These are phyloP conservation scores for Virgularia gustaviana DNA, from an alignment of 92 coral and sea anemone species.

Conservation along the genomic window DNA sequence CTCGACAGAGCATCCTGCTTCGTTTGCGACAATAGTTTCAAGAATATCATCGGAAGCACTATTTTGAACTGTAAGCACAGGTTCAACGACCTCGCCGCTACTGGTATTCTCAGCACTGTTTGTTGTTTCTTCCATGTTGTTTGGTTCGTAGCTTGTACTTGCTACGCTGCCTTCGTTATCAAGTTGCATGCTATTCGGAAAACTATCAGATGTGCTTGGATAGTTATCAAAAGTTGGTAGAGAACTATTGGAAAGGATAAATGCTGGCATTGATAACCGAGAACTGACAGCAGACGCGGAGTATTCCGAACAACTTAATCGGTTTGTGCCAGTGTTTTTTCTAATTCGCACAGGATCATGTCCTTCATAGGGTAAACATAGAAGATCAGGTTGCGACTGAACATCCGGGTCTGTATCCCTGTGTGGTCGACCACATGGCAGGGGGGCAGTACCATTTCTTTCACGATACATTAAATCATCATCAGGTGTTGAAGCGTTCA, in stretches of 20 bases:
- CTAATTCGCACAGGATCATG: slow-evolving; percentile 27
- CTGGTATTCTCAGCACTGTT: no score
- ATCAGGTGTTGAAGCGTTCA: slow-evolving; percentile 29
- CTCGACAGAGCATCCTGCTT: no score
- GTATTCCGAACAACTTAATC: not conserved
- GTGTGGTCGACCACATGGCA: not conserved
- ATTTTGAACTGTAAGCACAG: no score
- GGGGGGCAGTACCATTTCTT: slow-evolving; percentile 26
- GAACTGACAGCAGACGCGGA: not conserved
- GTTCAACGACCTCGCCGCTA: no score
- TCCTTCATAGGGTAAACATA: slow-evolving; percentile 11
- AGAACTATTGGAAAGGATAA: slow-evolving; percentile 17
- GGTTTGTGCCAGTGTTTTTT: not conserved
- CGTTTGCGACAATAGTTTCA: no score
- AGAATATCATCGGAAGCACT: no score
- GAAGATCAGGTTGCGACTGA: slow-evolving; percentile 33
- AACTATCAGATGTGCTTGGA: slow-evolving; percentile 18
- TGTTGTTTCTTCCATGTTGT: no score
- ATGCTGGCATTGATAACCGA: slow-evolving; percentile 24
- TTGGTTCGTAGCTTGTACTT: not conserved
- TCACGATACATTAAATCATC: slow-evolving; percentile 20
- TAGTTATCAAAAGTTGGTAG: slow-evolving; percentile 15
- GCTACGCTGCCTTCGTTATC: not conserved
- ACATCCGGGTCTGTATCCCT: not conserved
- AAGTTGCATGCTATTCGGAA: slow-evolving; percentile 6